Percentiles rank a stretch among this genome's conserved stretches.
Conservation (phyloP, 2,888 invertebrate species). For the Panzeria rudis region DNA sequence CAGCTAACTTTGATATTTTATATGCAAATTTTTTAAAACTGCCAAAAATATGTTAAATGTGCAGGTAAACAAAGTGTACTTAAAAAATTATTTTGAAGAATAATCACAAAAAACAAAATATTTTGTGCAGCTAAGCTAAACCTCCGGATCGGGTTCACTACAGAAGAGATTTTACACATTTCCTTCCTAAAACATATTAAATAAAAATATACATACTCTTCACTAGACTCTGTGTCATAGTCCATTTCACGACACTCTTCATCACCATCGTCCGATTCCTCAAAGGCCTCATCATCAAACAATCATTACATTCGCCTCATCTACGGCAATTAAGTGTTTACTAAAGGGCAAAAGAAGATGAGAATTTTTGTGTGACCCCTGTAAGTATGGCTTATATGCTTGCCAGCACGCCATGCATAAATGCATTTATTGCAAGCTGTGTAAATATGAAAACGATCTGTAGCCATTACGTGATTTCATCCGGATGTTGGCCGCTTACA, state of each 20-base stretch:
- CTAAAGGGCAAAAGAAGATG: conserved; percentile 93
- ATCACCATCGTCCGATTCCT: too few species aligned
- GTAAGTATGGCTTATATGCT: conserved; percentile 92
- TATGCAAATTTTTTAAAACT: too few species aligned
- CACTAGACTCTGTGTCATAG: conserved; percentile 95
- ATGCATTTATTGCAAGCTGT: too few species aligned
- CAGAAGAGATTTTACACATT: conserved; percentile 62
- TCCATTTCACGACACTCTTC: too few species aligned
- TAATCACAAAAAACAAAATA: too few species aligned
- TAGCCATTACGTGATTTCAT: conserved; percentile 91
- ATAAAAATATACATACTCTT: conserved; percentile 84
- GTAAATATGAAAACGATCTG: conserved; percentile 90
- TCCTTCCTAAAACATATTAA: neutral
- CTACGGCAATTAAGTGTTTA: conserved; percentile 93
- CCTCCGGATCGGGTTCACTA: conserved; percentile 89
- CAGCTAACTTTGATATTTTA: too few species aligned
- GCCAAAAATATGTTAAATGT: too few species aligned
- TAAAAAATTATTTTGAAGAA: too few species aligned
- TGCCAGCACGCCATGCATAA: conserved; percentile 94
- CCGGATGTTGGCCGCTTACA: conserved; percentile 92
- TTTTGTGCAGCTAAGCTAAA: too few species aligned
- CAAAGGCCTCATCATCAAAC: too few species aligned
- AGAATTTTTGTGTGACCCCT: conserved; percentile 90
- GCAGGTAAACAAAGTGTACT: too few species aligned
- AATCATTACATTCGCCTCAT: too few species aligned